Evolutionary conservation across 2,797 vertebrate genomes (phyloP).

Genomic region (Protonibea diacanthus): DNA sequence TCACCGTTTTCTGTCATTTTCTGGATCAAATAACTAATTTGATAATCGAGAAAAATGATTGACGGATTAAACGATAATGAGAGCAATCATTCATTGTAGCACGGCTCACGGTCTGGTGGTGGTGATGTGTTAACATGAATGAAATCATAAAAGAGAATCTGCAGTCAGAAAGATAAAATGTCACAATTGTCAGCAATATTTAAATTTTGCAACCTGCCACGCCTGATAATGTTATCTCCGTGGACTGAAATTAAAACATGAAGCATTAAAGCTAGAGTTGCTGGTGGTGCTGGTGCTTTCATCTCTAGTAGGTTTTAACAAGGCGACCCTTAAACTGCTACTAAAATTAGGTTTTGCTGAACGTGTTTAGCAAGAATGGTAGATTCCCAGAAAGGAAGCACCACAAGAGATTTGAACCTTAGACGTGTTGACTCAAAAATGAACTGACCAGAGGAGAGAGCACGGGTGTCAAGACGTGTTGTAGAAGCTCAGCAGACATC

Average conservation of each 20-base stretch:
- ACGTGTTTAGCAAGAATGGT: conserved; percentile 8
- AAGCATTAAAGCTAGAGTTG: neutral
- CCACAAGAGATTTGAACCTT: conserved; percentile 19
- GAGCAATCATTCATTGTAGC: too few relatives aligned
- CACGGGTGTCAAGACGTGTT: conserved; percentile 27
- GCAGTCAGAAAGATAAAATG: conserved; percentile 13
- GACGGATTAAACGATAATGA: too few relatives aligned
- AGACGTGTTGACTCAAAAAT: conserved; percentile 35
- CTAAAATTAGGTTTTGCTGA: neutral
- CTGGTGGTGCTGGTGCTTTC: neutral
- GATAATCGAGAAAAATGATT: too few relatives aligned
- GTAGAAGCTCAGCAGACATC: conserved; percentile 40
- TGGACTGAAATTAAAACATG: neutral
- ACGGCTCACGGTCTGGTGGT: too few relatives aligned
- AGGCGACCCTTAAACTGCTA: neutral
- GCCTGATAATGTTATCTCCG: neutral
- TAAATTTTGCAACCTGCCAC: neutral
- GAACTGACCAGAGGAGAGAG: conserved; percentile 46
- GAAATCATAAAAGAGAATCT: neutral
- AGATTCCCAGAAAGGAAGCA: conserved; percentile 6
- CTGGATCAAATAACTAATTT: too few relatives aligned
- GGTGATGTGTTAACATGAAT: neutral
- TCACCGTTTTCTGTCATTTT: too few relatives aligned
- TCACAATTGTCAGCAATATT: neutral
- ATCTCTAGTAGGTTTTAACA: neutral